These are phyloP conservation scores for Scaptomyza polygonia DNA, from an alignment of 2,888 invertebrate species.

Conservation along the genomic window DNA sequence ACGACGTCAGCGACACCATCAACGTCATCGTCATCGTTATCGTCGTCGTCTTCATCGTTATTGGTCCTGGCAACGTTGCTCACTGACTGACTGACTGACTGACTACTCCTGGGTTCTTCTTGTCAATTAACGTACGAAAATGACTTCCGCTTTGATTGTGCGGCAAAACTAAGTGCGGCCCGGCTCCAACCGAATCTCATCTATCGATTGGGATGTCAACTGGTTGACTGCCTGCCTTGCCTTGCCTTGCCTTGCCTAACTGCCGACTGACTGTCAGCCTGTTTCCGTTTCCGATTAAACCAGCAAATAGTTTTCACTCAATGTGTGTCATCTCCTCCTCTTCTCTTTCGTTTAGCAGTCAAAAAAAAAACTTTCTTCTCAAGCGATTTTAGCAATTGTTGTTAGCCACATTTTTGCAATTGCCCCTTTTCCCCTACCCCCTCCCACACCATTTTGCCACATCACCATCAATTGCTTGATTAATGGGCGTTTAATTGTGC, in stretches of 20 bases:
- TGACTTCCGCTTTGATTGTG: slow-evolving; percentile 81
- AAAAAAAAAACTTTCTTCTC: slow-evolving; percentile 64
- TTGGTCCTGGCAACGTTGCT: slow-evolving; percentile 43
- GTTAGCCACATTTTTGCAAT: slow-evolving; percentile 56
- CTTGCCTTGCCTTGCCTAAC: no score
- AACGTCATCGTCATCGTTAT: slow-evolving; percentile 43
- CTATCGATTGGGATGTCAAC: slow-evolving; percentile 75
- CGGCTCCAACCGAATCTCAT: slow-evolving; percentile 46
- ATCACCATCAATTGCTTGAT: slow-evolving; percentile 68
- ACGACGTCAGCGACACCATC: slow-evolving; percentile 76
- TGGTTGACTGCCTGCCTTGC: slow-evolving; percentile 79
- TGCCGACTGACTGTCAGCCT: slow-evolving; percentile 76
- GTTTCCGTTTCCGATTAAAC: slow-evolving; percentile 81
- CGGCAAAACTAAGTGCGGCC: slow-evolving; percentile 67
- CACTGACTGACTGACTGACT: slow-evolving; percentile 30
- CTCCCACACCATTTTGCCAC: not conserved
- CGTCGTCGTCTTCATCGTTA: slow-evolving; percentile 53
- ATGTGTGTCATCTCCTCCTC: slow-evolving; percentile 18
- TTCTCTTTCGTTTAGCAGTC: no score
- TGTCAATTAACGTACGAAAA: slow-evolving; percentile 82
- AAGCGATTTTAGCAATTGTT: slow-evolving; percentile 74
- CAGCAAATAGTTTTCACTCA: slow-evolving; percentile 76
- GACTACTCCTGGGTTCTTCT: slow-evolving; percentile 58
- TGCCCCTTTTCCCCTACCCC: not conserved
- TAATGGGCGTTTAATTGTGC: slow-evolving; percentile 76